phyloP scores from a whole-genome alignment of 2,113 vertebrate species.

The Rallus limicola region DNA sequence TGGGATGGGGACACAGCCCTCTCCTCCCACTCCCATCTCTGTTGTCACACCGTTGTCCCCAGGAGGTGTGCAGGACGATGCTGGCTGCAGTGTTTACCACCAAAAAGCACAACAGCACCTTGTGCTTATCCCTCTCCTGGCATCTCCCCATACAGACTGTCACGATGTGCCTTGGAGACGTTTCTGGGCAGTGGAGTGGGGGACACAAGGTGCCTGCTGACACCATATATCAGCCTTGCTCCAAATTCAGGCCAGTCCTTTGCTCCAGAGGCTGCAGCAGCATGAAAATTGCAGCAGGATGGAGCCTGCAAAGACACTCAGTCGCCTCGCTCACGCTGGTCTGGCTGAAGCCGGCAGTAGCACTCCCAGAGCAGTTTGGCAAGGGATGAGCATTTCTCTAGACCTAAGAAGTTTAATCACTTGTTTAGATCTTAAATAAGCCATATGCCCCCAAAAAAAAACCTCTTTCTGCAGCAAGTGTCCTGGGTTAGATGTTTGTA shows the following conservation, averaged over 20 bases:
- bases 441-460: not conserved
- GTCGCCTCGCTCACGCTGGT: not conserved
- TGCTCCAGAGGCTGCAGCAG: not conserved
- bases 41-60: accelerated
- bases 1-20: accelerated
- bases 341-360: not conserved
- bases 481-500: not conserved
- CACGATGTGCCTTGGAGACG: accelerated
- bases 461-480: not conserved
- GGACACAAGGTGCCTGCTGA: not conserved
- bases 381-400: not conserved
- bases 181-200: not conserved
- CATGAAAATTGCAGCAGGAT: accelerated
- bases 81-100: not conserved
- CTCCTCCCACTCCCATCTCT: not conserved
- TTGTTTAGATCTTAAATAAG: conserved; percentile 1
- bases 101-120: not conserved
- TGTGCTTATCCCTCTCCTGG: not conserved
- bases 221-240: too few species aligned
- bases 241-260: not conserved
- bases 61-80: not conserved
- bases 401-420: not conserved
- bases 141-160: accelerated
- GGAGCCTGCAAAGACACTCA: not conserved
- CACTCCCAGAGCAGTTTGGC: not conserved